These are phyloP conservation scores for Acanthosepion lycidas DNA, from an alignment of 2,888 invertebrate species.

Conservation along the genomic window DNA sequence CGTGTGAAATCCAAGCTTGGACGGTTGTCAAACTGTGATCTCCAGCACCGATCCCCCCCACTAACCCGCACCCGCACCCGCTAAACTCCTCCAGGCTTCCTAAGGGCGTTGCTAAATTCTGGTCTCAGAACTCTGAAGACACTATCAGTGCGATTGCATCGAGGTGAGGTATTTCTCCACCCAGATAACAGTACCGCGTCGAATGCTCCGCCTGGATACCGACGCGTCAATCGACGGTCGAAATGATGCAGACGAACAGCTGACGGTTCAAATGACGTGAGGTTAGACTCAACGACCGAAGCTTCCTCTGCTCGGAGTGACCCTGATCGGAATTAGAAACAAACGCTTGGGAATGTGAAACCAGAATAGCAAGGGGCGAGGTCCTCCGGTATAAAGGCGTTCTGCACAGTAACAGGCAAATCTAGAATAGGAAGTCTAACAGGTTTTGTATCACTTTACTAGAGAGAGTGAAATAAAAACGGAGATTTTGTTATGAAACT, in stretches of 20 bases:
- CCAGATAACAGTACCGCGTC: not conserved
- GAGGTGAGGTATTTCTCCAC: not conserved
- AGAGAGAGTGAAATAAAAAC: too few relatives aligned
- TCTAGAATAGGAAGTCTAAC: too few relatives aligned
- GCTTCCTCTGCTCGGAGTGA: not conserved
- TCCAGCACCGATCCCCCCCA: not conserved
- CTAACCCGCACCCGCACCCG: too few relatives aligned
- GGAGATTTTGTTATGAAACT: too few relatives aligned
- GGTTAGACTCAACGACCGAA: not conserved
- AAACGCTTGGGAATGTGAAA: not conserved
- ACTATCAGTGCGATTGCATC: slow-evolving; percentile 17
- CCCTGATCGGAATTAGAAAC: not conserved
- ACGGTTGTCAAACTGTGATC: not conserved
- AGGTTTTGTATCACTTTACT: too few relatives aligned
- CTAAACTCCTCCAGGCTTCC: too few relatives aligned
- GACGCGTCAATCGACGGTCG: not conserved
- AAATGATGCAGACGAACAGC: not conserved
- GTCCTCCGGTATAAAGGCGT: not conserved
- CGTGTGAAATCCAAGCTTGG: not conserved
- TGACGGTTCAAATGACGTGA: not conserved
- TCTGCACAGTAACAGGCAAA: too few relatives aligned
- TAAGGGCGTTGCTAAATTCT: not conserved
- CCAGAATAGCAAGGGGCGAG: not conserved
- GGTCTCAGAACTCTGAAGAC: not conserved
- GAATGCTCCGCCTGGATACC: not conserved